Percentiles rank a stretch among this genome's conserved stretches.
phyloP scores from a whole-genome alignment of 2,113 vertebrate species.

The Brachypodius melanocephalos region DNA sequence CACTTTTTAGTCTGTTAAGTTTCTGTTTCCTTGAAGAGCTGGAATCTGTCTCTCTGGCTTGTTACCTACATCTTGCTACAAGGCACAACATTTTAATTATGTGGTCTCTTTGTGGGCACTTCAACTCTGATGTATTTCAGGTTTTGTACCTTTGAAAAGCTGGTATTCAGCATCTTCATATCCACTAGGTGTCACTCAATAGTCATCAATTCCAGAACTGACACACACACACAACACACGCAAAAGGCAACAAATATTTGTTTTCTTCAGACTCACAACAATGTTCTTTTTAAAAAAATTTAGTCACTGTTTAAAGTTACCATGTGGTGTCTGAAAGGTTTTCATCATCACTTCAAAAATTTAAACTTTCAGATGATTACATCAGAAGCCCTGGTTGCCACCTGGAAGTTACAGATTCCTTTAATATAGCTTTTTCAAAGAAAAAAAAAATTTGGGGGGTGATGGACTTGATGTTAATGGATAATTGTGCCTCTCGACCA shows the following conservation, averaged over 20 bases:
- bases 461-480: background rate
- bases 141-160: background rate
- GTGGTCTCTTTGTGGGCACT: rapidly evolving
- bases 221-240: background rate
- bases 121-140: background rate
- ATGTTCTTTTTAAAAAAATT: background rate
- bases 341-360: background rate
- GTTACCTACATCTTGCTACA: background rate
- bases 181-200: constrained; percentile 75
- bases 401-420: background rate
- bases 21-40: background rate
- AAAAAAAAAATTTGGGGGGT: background rate
- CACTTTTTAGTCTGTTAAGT: background rate
- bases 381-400: background rate
- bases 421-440: background rate
- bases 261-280: background rate
- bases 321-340: background rate
- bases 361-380: background rate
- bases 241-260: background rate
- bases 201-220: background rate
- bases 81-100: background rate
- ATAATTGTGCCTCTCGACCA: background rate
- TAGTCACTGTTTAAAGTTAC: background rate
- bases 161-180: background rate
- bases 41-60: background rate